Evolutionary conservation across 1,140 invertebrate species (phyloP).

Genomic region (Drosophila leontia): DNA sequence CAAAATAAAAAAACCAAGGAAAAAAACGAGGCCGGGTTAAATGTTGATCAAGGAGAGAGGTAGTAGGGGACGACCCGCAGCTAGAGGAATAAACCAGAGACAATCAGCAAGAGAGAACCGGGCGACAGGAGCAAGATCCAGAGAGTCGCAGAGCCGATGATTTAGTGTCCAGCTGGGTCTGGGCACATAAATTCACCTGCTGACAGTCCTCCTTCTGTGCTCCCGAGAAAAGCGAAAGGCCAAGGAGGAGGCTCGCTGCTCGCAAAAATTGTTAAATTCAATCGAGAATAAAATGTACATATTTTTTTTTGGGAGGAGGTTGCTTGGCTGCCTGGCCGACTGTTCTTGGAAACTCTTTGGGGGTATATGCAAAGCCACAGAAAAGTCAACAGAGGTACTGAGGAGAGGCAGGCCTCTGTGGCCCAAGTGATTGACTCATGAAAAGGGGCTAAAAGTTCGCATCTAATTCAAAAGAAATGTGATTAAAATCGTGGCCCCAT

Average conservation of each 20-base stretch:
- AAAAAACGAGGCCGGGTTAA: slow-evolving; percentile 69
- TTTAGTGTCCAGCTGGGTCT: slow-evolving; percentile 77
- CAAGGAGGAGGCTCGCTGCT: slow-evolving; percentile 21
- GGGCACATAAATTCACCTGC: slow-evolving; percentile 81
- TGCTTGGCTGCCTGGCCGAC: neutral
- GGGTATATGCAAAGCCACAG: slow-evolving; percentile 28
- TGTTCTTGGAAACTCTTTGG: slow-evolving; percentile 58
- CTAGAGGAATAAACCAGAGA: slow-evolving; percentile 31
- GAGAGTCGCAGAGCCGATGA: slow-evolving; percentile 56
- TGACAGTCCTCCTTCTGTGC: slow-evolving; percentile 62
- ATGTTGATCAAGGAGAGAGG: slow-evolving; percentile 48
- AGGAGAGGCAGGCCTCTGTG: neutral
- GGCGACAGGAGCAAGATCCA: slow-evolving; percentile 39
- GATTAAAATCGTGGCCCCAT: slow-evolving; percentile 73
- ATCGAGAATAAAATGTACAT: slow-evolving; percentile 56
- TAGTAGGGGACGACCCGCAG: slow-evolving; percentile 37
- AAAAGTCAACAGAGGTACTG: slow-evolving; percentile 14
- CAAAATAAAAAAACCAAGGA: neutral
- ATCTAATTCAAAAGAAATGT: slow-evolving; percentile 83
- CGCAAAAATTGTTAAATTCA: slow-evolving; percentile 68
- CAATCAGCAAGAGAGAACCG: slow-evolving; percentile 32
- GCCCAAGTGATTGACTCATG: slow-evolving; percentile 75
- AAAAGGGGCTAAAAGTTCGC: slow-evolving; percentile 73
- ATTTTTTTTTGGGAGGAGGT: slow-evolving; percentile 20
- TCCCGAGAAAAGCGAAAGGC: slow-evolving; percentile 77